A percentile compares a stretch with the other conserved stretches of the same genome.
These are phyloP conservation scores for Drosophila basisetae DNA, from an alignment of 2,888 invertebrate species.

Conservation along the genomic window DNA sequence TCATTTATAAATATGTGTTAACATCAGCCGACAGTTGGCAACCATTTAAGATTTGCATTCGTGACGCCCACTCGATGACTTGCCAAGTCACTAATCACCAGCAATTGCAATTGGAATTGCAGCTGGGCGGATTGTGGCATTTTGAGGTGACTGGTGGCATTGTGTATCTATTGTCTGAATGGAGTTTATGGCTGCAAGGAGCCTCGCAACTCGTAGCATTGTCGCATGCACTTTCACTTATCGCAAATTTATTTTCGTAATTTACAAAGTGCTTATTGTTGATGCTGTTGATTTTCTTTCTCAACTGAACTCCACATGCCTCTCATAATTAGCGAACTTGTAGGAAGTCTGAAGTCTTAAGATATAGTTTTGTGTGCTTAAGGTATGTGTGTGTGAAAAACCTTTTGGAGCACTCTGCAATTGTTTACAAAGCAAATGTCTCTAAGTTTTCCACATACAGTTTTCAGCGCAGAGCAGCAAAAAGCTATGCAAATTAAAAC, in stretches of 20 bases:
- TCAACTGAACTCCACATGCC: conserved; percentile 27
- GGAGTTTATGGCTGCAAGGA: conserved; percentile 3
- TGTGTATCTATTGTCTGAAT: conserved; percentile 14
- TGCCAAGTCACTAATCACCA: conserved; percentile 3
- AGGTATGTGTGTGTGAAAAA: conserved; percentile 29
- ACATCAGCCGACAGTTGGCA: conserved; percentile 26
- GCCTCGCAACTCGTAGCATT: not conserved
- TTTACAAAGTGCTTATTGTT: conserved; percentile 34
- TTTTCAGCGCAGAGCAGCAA: conserved; percentile 7
- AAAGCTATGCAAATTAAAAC: conserved; percentile 23
- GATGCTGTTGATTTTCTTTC: conserved; percentile 20
- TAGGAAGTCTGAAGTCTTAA: conserved; percentile 1
- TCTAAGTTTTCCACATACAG: conserved; percentile 29
- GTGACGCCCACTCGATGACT: conserved; percentile 40
- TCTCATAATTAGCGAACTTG: conserved; percentile 22
- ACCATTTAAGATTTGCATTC: conserved; percentile 16
- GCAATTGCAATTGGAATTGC: conserved; percentile 16
- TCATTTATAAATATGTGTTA: conserved; percentile 44
- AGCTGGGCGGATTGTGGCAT: not conserved
- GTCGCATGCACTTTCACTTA: conserved; percentile 66
- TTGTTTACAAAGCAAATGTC: conserved; percentile 36
- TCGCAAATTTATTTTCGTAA: conserved; percentile 62
- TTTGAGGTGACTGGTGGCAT: conserved; percentile 44
- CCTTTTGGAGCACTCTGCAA: conserved; percentile 18
- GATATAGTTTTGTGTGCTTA: conserved; percentile 7